Base-by-base conservation (phyloP, 2,888 invertebrate genomes). In the Cenopis cana region DNA sequence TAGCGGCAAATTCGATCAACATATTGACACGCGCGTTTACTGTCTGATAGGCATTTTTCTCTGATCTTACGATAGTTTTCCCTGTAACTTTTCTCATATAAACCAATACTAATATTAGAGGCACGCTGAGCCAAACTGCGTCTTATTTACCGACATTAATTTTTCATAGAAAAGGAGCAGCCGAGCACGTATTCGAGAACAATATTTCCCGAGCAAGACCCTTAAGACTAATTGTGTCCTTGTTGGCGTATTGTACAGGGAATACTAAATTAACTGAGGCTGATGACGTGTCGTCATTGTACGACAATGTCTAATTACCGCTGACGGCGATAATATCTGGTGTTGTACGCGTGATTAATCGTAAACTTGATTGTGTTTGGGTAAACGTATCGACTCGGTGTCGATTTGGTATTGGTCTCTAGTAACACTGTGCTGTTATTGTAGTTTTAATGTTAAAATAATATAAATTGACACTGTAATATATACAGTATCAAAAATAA, bases 261-360 rank as follows among this genome's bases (percentile, higher is more conserved):
- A 71, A 71, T 71, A 71, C 67, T 71, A 55, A 71, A 71, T 67
- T 71, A 71, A 71, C 71, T 29, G 38, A 36, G 55, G 61, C 67
- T 71, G 67, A 71, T 71, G 71, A 71, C 71, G 71, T 71, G 71
- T 71, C 60, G 71, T 61, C 67, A 67, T 67, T 71, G 71, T 71
- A 71, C 60, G 50, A 67, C 67, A 66, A 60, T 55, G 60, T 71
- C 71, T 71, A 71, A 71, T 71, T 71, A 71, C 71, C 55, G 46
- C 68, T 18, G 49, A n/a, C 24, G 59, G 52, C 59, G 71, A 71
- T 71, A 55, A 60, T 71, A 56, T 71, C 71, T 52, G 50, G 0
- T 61, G 61, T 61, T 41, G n/a, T 61, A 38, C 24, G 33, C 20
- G 61, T 56, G 36, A 71, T 61, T 67, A 66, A 71, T 71, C 49